These are phyloP conservation scores for Harpegnathos saltator DNA, from an alignment of 1,140 invertebrate genomes.

Conservation along the genomic window DNA sequence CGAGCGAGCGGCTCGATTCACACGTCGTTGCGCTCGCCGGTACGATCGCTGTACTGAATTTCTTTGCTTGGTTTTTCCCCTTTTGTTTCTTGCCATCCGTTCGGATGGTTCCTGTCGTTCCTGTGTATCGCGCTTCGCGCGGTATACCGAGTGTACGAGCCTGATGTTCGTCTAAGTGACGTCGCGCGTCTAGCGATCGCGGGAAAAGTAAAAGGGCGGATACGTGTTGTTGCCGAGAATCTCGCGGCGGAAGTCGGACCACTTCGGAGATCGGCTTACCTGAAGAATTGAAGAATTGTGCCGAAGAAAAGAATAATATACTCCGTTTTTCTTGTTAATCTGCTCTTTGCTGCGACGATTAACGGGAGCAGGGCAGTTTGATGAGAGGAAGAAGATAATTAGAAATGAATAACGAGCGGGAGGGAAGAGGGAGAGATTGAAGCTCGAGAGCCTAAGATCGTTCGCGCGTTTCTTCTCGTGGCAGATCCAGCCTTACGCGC, in stretches of 20 bases:
- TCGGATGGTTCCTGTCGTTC: conserved; percentile 37
- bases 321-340: background rate
- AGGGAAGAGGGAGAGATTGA: background rate
- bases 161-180: conserved; percentile 21
- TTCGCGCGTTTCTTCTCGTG: no score
- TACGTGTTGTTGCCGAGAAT: background rate
- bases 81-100: conserved; percentile 21
- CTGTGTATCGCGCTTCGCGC: conserved; percentile 8
- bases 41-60: conserved; percentile 32
- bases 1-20: conserved; percentile 23
- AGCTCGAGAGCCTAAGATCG: background rate
- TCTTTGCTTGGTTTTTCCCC: no score
- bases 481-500: background rate
- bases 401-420: background rate
- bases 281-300: background rate
- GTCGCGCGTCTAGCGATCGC: conserved; percentile 20
- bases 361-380: no score
- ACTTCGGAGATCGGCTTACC: conserved; percentile 1
- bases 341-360: background rate
- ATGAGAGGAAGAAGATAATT: no score
- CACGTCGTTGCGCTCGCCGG: conserved; percentile 14
- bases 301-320: background rate
- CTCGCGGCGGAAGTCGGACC: background rate
- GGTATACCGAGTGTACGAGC: conserved; percentile 14
- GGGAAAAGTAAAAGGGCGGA: background rate